Percentiles rank a stretch among this genome's conserved stretches.
These are phyloP conservation scores for Paraescarpia echinospica DNA, from an alignment of 1,140 invertebrate genomes.

Conservation along the genomic window DNA sequence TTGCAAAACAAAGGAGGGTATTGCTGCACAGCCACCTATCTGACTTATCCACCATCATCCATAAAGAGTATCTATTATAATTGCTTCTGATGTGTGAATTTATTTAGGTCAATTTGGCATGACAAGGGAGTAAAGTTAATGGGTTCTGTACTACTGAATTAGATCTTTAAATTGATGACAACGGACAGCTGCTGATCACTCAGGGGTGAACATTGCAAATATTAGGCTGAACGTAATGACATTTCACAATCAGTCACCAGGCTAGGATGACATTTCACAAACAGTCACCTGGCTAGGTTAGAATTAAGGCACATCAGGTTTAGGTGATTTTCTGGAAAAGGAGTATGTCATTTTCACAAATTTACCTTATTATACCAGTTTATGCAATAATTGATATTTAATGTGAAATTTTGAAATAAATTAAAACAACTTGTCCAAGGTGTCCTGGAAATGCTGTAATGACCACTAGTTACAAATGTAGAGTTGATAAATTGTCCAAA, in stretches of 20 bases:
- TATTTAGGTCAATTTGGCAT: not conserved
- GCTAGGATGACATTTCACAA: not conserved
- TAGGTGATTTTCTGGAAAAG: not conserved
- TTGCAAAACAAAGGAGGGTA: not conserved
- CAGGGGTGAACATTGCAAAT: not conserved
- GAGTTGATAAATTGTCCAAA: no score
- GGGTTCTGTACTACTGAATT: not conserved
- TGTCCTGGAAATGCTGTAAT: no score
- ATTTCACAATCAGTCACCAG: no score
- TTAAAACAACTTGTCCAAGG: no score
- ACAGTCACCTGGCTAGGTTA: not conserved
- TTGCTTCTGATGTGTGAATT: not conserved
- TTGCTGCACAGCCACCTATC: not conserved
- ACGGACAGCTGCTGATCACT: not conserved
- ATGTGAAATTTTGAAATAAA: no score
- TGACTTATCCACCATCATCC: not conserved
- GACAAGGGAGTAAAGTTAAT: not conserved
- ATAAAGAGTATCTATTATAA: not conserved
- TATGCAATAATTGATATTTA: no score
- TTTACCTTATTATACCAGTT: no score
- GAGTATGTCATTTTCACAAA: not conserved
- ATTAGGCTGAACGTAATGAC: not conserved
- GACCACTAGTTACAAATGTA: not conserved
- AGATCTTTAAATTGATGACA: not conserved
- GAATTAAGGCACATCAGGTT: not conserved